Percentiles rank a stretch among this genome's conserved stretches.
Evolutionary conservation across 2,888 invertebrate species (phyloP).

Genomic region (Resseliella maxima): DNA sequence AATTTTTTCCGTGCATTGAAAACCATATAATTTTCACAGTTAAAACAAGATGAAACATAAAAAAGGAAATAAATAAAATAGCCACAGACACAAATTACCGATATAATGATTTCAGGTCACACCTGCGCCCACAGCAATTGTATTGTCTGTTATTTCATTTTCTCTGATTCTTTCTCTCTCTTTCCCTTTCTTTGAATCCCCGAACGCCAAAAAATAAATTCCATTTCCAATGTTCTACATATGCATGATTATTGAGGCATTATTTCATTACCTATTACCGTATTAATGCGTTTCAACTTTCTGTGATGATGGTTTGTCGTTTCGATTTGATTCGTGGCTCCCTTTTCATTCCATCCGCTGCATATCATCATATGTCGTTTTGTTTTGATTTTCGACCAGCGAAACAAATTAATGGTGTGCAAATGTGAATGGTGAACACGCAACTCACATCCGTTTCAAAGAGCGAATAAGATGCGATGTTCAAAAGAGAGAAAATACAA

Average conservation of each 20-base stretch:
- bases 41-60: slow-evolving; percentile 2
- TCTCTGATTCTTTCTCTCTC: no score
- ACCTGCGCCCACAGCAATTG: slow-evolving; percentile 22
- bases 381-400: slow-evolving; percentile 44
- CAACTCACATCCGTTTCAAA: slow-evolving; percentile 43
- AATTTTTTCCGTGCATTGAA: not conserved
- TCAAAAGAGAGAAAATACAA: not conserved
- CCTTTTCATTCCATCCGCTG: not conserved
- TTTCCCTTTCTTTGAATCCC: not conserved
- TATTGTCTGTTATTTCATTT: no score
- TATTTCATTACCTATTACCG: slow-evolving; percentile 1
- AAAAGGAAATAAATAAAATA: slow-evolving; percentile 42
- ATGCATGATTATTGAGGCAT: not conserved
- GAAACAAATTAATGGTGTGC: slow-evolving; percentile 53
- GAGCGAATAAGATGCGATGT: not conserved
- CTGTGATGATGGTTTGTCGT: not conserved
- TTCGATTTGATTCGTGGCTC: not conserved
- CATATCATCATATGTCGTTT: slow-evolving; percentile 47
- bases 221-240: slow-evolving; percentile 48
- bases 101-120: slow-evolving; percentile 48
- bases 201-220: slow-evolving; percentile 12
- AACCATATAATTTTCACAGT: slow-evolving; percentile 26
- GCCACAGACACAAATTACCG: slow-evolving; percentile 40
- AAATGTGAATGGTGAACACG: slow-evolving; percentile 49
- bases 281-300: not conserved